phyloP scores from a whole-genome alignment of 2,113 vertebrate genomes.

The Melanerpes aurifrons region DNA sequence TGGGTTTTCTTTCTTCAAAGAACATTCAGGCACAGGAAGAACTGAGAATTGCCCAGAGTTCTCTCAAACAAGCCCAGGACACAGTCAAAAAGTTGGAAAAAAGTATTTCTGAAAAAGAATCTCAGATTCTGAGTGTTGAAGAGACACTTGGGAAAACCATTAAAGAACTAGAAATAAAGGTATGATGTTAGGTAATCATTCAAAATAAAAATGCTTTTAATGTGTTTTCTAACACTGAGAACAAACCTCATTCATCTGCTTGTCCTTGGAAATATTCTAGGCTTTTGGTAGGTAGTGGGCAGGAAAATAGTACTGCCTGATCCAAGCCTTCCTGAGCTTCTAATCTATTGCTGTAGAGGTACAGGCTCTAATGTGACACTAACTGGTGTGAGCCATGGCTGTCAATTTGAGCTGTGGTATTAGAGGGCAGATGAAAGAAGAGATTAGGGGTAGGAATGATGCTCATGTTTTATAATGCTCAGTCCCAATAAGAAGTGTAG shows the following conservation, averaged over 20 bases:
- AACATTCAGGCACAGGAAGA: slow-evolving; percentile 76
- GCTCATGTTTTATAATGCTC: not conserved
- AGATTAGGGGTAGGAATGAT: not conserved
- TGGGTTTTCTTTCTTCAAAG: slow-evolving; percentile 34
- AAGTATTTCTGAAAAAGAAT: slow-evolving; percentile 57
- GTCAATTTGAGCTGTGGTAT: not conserved
- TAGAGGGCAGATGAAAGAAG: not conserved
- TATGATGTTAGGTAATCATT: not conserved
- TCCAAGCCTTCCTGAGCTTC: not conserved
- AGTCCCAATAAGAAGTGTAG: not conserved
- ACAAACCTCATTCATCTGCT: not conserved
- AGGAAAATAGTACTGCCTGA: not conserved
- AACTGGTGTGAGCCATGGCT: not conserved
- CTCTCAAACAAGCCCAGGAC: slow-evolving; percentile 67
- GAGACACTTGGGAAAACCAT: slow-evolving; percentile 10
- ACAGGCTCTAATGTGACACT: not conserved
- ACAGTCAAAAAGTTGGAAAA: slow-evolving; percentile 46
- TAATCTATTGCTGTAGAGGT: not conserved
- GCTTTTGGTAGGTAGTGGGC: not conserved
- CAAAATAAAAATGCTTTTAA: not conserved
- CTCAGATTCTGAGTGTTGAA: not conserved
- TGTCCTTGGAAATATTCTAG: not conserved
- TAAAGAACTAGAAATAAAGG: slow-evolving; percentile 46
- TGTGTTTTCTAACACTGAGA: not conserved
- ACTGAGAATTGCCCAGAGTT: slow-evolving; percentile 56